phyloP scores from a whole-genome alignment of 2,797 vertebrate species.

The Taeniopygia guttata region DNA sequence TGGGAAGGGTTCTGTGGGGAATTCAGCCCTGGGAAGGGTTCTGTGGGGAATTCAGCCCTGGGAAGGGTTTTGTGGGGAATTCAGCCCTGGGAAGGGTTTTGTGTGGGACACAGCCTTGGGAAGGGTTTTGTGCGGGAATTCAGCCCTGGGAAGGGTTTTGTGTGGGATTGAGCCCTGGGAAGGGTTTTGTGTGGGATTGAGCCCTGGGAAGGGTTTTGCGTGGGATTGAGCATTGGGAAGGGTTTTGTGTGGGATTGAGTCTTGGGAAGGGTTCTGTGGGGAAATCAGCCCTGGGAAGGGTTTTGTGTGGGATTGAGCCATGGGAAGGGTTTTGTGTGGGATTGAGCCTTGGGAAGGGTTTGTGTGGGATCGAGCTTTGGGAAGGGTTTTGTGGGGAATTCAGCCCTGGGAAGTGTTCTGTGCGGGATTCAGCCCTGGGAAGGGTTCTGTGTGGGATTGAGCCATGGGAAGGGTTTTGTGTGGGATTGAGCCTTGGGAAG shows the following conservation, averaged over 20 bases:
- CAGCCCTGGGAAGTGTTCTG: slow-evolving; percentile 57
- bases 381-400: no score
- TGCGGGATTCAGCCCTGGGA: neutral
- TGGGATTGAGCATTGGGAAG: neutral
- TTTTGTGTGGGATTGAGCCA: slow-evolving; percentile 63
- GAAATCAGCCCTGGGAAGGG: slow-evolving; percentile 39
- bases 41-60: no score
- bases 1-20: slow-evolving; percentile 56
- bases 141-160: no score
- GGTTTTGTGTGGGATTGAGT: slow-evolving; percentile 51
- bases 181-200: no score
- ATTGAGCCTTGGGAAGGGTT: no score
- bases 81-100: slow-evolving; percentile 55
- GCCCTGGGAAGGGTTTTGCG: slow-evolving; percentile 30
- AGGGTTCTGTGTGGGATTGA: no score
- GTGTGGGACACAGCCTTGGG: neutral
- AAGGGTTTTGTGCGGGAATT: no score
- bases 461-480: slow-evolving; percentile 62
- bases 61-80: no score
- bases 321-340: slow-evolving; percentile 56
- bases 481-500: neutral
- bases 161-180: no score
- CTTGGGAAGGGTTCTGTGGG: neutral
- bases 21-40: no score
- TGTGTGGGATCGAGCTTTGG: no score